These are phyloP conservation scores for Smittia sp. DNA, from an alignment of 2,888 invertebrate species.

Conservation along the genomic window DNA sequence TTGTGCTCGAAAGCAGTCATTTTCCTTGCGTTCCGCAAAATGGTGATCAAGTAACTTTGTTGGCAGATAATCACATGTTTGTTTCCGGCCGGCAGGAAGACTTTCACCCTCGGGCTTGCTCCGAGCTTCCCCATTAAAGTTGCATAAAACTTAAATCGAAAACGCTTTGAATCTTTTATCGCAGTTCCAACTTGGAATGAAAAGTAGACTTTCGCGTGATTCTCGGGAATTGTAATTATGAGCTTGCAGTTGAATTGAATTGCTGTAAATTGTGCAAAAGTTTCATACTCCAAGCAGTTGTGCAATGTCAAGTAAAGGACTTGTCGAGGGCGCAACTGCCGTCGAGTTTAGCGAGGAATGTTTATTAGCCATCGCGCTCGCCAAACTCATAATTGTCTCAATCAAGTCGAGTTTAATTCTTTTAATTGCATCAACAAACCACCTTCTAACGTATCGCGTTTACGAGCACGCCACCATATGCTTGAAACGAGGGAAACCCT, in stretches of 20 bases:
- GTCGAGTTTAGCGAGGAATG: not conserved
- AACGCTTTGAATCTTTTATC: slow-evolving; percentile 12
- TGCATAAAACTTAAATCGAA: not conserved
- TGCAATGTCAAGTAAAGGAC: slow-evolving; percentile 14
- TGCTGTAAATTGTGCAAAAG: not conserved
- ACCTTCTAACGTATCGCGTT: not conserved
- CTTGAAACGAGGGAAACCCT: no score
- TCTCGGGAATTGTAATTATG: not conserved
- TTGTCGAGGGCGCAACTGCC: not conserved
- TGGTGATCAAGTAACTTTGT: not conserved
- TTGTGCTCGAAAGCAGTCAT: not conserved
- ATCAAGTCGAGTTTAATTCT: not conserved
- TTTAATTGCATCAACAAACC: slow-evolving; percentile 1
- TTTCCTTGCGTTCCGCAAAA: not conserved
- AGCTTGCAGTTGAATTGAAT: not conserved
- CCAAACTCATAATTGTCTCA: slow-evolving; percentile 7
- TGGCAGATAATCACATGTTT: not conserved
- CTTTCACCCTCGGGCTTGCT: not conserved
- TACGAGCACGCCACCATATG: no score
- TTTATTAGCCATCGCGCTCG: not conserved
- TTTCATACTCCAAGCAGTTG: not conserved
- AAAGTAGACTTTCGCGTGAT: not conserved
- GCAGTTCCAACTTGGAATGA: not conserved
- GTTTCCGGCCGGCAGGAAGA: not conserved
- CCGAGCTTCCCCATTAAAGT: not conserved